Base-by-base conservation (phyloP, 2,113 vertebrate species). In the Saguinus midas region DNA sequence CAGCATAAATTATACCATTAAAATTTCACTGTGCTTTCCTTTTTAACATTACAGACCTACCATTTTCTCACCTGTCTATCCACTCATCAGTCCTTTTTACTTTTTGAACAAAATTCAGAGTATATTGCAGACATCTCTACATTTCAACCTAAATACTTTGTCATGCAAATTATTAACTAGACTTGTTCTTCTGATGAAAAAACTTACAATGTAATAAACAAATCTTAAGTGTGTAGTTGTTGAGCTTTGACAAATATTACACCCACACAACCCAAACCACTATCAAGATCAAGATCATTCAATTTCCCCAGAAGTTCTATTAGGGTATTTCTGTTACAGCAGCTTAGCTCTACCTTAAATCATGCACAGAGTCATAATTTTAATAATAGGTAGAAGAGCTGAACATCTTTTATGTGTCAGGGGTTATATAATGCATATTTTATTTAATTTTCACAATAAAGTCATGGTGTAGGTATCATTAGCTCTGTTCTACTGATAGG, bases 361-460 rank as follows among this genome's bases (percentile, higher is more conserved):
- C 55, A 57, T 29, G 73, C 32, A 88, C 18, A 78, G 48, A 50
- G 14, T 81, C 70, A 81, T 85, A 8, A 87, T 87, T 91, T 90
- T 76, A 92, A 90, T 14, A 87, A 37, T 78, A 61, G 12, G 16
- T 78, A 11, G 11, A 48, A 55, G 61, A 85, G 4, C 35, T 70
- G 50, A 90, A 68, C 16, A 66, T 29, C 29, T 82, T 76, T 68
- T 40, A 66, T 64, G 25, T 73, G 21, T 90, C 52, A 87, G 55
- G 0, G 66, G 43, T 75, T 78, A 66, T 20, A 35, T 61, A 64
- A 52, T 37, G 16, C 18, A 64, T 27, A 85, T 88, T 35, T 73
- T 48, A 91, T 40, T 72, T 86, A 92, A 82, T 96, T 94, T 92
- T 86, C 52, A 90, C 14, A 82, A 80, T 91, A 90, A 37, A 52